These are phyloP conservation scores for Pocillopora damicornis DNA, from an alignment of 64 coral and sea anemone genomes.

Conservation along the genomic window DNA sequence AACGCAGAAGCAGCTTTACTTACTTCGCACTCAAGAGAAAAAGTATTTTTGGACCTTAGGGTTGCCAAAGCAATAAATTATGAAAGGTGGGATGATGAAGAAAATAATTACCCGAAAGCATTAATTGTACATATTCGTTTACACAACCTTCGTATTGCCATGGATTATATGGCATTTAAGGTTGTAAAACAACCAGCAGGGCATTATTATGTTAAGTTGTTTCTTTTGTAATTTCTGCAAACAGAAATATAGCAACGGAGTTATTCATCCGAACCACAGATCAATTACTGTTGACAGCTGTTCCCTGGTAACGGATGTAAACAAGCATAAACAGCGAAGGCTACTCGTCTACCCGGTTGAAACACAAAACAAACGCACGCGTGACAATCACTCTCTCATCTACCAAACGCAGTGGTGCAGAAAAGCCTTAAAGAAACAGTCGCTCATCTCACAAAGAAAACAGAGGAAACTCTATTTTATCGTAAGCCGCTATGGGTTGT, in stretches of 20 bases:
- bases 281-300: conserved; percentile 37
- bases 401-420: conserved; percentile 1
- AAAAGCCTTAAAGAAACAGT: neutral
- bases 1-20: no score
- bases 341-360: conserved; percentile 3
- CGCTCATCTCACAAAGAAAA: neutral
- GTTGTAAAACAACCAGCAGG: neutral
- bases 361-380: neutral
- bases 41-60: neutral
- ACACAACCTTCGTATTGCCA: neutral
- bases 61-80: neutral
- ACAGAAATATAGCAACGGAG: neutral
- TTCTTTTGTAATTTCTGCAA: conserved; percentile 22
- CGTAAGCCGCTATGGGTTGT: conserved; percentile 38
- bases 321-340: conserved; percentile 57
- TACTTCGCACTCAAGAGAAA: neutral
- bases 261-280: conserved; percentile 3
- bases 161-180: neutral
- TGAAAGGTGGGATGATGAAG: neutral
- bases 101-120: neutral
- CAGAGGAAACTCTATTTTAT: neutral
- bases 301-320: conserved; percentile 61
- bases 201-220: conserved; percentile 32
- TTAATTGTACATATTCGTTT: neutral
- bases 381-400: conserved; percentile 5